These are phyloP conservation scores for Notamacropus eugenii DNA, from an alignment of 2,797 vertebrate genomes.

Conservation along the genomic window DNA sequence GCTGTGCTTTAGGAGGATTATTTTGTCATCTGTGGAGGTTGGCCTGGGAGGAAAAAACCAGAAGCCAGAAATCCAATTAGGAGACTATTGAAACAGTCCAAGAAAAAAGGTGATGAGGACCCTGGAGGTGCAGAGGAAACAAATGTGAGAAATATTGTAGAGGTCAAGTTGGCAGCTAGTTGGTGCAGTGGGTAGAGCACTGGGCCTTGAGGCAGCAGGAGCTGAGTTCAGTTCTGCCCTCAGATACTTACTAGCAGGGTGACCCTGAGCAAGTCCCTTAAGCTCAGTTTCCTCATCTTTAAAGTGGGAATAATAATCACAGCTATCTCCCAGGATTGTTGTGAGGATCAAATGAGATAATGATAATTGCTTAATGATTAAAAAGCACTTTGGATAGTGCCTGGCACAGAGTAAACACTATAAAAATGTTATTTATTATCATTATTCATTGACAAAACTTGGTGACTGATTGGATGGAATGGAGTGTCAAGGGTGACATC, in stretches of 20 bases:
- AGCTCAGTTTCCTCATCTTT: too few species aligned
- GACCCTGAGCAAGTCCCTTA: neutral
- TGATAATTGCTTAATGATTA: neutral
- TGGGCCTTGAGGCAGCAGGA: neutral
- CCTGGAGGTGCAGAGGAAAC: neutral
- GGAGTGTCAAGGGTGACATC: neutral
- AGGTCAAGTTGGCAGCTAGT: neutral
- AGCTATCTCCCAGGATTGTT: neutral
- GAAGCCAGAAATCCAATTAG: neutral
- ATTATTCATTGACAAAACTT: neutral
- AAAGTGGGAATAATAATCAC: too few species aligned
- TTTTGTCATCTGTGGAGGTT: neutral
- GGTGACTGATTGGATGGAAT: neutral
- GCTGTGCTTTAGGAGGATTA: neutral
- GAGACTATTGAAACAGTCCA: neutral
- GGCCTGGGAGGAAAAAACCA: neutral
- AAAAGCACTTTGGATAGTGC: neutral
- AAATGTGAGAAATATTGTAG: neutral
- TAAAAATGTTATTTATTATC: neutral
- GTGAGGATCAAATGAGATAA: neutral
- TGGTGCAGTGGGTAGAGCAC: neutral
- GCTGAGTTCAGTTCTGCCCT: neutral
- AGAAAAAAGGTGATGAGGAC: neutral
- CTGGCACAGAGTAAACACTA: neutral
- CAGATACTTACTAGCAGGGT: neutral